Evolutionary conservation across 2,888 invertebrate species (phyloP), one percentile per base, ranked within the genome.

Genomic region (Noctua comes): DNA sequence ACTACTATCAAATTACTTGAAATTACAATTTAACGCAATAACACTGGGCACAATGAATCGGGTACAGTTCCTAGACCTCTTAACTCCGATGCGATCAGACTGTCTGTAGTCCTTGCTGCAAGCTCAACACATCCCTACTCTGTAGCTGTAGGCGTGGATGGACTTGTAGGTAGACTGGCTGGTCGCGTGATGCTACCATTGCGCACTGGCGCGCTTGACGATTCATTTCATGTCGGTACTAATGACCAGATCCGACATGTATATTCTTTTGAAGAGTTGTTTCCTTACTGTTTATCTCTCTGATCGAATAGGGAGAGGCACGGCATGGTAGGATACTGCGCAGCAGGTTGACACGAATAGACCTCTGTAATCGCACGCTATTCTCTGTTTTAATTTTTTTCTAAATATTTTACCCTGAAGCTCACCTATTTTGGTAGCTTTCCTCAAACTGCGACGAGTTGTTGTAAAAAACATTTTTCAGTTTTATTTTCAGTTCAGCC

Each of bases 401-500:
- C n/a, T 5, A 31, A 31, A 65, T 62, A 40, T n/a, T 8, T 64
- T 43, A 51, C 21, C 10, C 31, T 43, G 11, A 76, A 68, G 18
- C 48, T 27, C 21, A 64, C 24, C 27, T 31, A n/a, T 65, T 43
- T 46, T 5, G 24, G 40, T 5, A 27, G 24, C 48, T 74, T 82
- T 74, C 54, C 54, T 51, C 59, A 51, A 71, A 73, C 18, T 73
- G n/a, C 69, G 40, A 57, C 43, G 65, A 57, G 27, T 66, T 77
- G 43, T 73, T 79, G 73, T 66, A 43, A 62, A 76, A 74, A 68
- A 65, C 68, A 79, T 75, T 76, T 11, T 76, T 72, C 2, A 43
- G n/a, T 7, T 62, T 71, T 83, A 85, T 80, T 80, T 73, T 68
- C n/a, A 78, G 78, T 68, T 62, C 54, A 68, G 71, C 70, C 76